phyloP scores from a whole-genome alignment of 2,113 vertebrate genomes.

The Oncorhynchus keta region DNA sequence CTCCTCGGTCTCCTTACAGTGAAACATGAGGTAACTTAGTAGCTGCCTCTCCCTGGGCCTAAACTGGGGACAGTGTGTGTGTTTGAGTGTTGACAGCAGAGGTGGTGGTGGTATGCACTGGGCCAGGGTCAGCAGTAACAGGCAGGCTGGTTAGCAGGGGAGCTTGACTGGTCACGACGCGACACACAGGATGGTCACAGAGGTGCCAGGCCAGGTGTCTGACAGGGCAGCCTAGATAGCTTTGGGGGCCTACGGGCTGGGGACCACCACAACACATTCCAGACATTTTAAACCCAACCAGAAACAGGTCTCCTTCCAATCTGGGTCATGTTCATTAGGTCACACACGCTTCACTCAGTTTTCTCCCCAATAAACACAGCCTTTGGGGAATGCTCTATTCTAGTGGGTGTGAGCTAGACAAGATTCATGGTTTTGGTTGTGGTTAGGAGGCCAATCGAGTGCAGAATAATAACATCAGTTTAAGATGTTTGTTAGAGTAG shows the following conservation, averaged over 20 bases:
- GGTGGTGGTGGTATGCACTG: too few relatives aligned
- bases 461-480: neutral
- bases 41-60: neutral
- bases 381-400: too few relatives aligned
- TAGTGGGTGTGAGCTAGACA: neutral
- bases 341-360: neutral
- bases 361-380: too few relatives aligned
- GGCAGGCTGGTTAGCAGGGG: neutral
- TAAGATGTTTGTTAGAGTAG: neutral
- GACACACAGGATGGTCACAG: too few relatives aligned
- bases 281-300: neutral
- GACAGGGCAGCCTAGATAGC: too few relatives aligned
- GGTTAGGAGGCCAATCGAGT: neutral
- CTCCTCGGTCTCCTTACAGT: neutral
- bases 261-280: neutral
- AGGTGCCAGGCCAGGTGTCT: too few relatives aligned
- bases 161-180: too few relatives aligned
- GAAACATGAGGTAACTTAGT: neutral
- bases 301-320: neutral
- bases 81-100: neutral
- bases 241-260: neutral
- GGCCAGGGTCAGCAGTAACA: neutral
- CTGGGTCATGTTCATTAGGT: too few relatives aligned
- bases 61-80: too few relatives aligned
- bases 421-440: neutral